A percentile compares a stretch with the other conserved stretches of the same genome.
Conservation (phyloP, 1,140 invertebrate species). For the Dreissena rostriformis region DNA sequence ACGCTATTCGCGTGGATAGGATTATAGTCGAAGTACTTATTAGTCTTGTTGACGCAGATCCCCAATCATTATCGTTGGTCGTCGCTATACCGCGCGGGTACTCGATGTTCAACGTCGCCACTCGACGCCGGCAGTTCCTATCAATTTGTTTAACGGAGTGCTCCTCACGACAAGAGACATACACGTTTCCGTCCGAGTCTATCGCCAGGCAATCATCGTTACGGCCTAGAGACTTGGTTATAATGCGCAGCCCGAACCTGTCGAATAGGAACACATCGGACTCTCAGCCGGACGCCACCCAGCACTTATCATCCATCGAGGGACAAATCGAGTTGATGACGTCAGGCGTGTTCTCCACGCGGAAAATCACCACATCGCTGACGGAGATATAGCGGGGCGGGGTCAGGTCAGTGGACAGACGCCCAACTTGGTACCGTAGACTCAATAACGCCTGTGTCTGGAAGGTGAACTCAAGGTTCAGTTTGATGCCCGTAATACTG, state of each 20-base stretch:
- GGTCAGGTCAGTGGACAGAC: conserved; percentile 50
- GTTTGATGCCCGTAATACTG: conserved; percentile 44
- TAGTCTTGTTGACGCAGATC: conserved; percentile 53
- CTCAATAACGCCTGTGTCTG: conserved; percentile 47
- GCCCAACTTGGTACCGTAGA: conserved; percentile 47
- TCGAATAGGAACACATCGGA: conserved; percentile 52
- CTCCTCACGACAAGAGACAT: conserved; percentile 60
- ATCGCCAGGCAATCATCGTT: conserved; percentile 60
- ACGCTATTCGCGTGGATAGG: conserved; percentile 54
- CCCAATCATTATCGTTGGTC: conserved; percentile 46
- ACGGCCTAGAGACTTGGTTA: conserved; percentile 43
- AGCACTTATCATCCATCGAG: conserved; percentile 53
- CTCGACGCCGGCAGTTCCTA: conserved; percentile 52
- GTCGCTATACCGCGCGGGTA: conserved; percentile 57
- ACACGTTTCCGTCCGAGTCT: conserved; percentile 50
- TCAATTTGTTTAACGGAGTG: conserved; percentile 56
- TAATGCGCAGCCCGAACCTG: conserved; percentile 29
- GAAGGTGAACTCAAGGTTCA: conserved; percentile 48
- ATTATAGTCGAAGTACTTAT: conserved; percentile 58
- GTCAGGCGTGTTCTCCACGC: conserved; percentile 54
- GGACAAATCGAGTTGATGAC: conserved; percentile 61
- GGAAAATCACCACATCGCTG: conserved; percentile 49
- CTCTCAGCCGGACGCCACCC: conserved; percentile 59
- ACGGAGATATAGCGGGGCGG: conserved; percentile 56
- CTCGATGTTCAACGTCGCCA: conserved; percentile 52